Evolutionary conservation across 1,140 invertebrate species (phyloP), one percentile per base, ranked within the genome.

Genomic region (Drosophila suzukii): DNA sequence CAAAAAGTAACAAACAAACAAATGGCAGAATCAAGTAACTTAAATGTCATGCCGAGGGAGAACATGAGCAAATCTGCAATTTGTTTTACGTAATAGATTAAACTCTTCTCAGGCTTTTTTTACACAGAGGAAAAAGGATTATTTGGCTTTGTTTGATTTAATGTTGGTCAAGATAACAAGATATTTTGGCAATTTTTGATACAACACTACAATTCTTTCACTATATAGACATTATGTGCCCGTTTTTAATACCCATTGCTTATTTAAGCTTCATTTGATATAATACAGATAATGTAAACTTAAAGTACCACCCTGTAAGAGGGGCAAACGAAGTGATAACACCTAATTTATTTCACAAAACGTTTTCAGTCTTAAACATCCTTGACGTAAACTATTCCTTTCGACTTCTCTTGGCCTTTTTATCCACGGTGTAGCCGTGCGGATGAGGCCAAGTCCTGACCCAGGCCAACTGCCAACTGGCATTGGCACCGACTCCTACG

Each of bases 21-120:
- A 77, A 60, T 62, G 53, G 34, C 49, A 75, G 58, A 57, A 71
- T 62, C 73, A 72, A 82, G 75, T 81, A 81, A 89, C 85, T 89
- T 89, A 81, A 89, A 89, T 84, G 85, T 89, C 85, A 89, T 89
- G 84, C 70, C 75, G 30, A 51, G 39, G 46, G 46, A 76, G 30
- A 62, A 62, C 51, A 75, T 15, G 75, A 81, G 79, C 59, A 89
- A 89, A 89, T 89, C 84, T 89, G 77, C 74, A 78, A 75, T 72
- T 78, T 86, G 63, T 84, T 81, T 68, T 71, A 74, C 84, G 80
- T 81, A 81, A 89, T 78, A 89, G 80, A 89, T 89, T 89, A 89
- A 89, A 89, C 70, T 78, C 84, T 63, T 51, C 73, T 55, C 43
- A 49, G 75, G 56, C 55, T 79, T 75, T 51, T 65, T 63, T 13